Evolutionary conservation across 2,888 invertebrate genomes (phyloP).

Genomic region (Lepidonotus clava): DNA sequence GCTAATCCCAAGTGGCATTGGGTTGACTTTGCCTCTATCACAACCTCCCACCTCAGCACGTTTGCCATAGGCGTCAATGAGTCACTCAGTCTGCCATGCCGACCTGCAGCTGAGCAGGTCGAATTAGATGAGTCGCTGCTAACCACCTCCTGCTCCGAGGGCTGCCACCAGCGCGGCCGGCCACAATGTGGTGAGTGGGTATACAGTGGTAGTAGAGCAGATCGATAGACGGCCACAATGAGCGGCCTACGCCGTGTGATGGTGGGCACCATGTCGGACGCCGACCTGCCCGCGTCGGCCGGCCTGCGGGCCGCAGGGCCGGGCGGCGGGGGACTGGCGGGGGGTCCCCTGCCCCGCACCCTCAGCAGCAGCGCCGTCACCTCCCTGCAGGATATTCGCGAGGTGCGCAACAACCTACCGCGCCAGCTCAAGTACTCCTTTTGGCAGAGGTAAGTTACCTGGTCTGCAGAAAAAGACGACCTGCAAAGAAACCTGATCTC

Average conservation of each 20-base stretch:
- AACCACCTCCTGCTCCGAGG: too few species aligned
- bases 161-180: too few species aligned
- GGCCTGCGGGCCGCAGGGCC: neutral
- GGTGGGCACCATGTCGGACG: slow-evolving; percentile 46
- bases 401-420: slow-evolving; percentile 18
- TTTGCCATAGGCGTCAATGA: too few species aligned
- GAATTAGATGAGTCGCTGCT: neutral
- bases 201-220: too few species aligned
- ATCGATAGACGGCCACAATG: too few species aligned
- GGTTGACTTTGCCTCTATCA: too few species aligned
- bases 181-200: too few species aligned
- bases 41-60: too few species aligned
- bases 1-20: too few species aligned
- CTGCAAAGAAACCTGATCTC: too few species aligned
- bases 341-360: slow-evolving; percentile 82
- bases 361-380: slow-evolving; percentile 88
- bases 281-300: neutral
- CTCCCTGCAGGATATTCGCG: slow-evolving; percentile 53
- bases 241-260: slow-evolving; percentile 11
- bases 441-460: slow-evolving; percentile 90
- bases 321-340: neutral
- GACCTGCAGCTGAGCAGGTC: neutral
- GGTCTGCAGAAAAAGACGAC: too few species aligned
- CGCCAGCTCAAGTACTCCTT: slow-evolving; percentile 88
- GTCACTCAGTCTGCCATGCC: neutral